Base-by-base conservation (phyloP, 1,140 invertebrate genomes). In the Neodiprion pinetum region DNA sequence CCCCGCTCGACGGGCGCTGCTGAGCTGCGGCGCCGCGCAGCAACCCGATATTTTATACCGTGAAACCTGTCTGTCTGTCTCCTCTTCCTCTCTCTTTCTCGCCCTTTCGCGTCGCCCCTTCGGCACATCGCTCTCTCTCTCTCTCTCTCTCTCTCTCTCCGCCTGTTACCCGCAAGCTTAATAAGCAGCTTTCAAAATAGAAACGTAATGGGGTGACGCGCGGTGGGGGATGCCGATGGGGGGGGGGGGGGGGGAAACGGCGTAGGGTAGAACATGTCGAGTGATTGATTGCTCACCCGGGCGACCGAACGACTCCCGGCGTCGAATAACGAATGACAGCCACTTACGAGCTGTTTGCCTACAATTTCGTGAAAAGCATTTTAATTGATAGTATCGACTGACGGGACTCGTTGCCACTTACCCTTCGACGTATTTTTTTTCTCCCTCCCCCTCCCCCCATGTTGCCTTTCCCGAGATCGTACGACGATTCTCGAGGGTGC, bases 131-230 rank as follows among this genome's bases (percentile, higher is more conserved):
- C 17, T 61, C 53, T 12, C 53, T 9, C 53, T 61, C n/a, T 9
- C 1, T 5, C 1, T 40, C 28, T 5, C 1, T 40, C 28, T 61
- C 53, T 9, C 80, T 83, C 82, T 82, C 83, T 83, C 83, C 82
- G 87, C 28, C 28, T 40, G 28, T 40, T 40, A 40, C 28, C 28
- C 28, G 28, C 28, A 40, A 40, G 28, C 87, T 88, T 88, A 88
- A 88, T 88, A 88, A 88, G 87, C 87, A 87, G 87, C 87, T 88
- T 88, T 88, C 87, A 88, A 88, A 88, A 88, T 88, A 88, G 87
- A 88, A 88, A 88, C 86, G 86, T 88, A 88, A 88, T 88, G 87
- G 87, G 53, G 53, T 61, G 53, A 61, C 53, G 53, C n/a, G 53
- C 5, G 5, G 53, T 7, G n/a, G 28, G 1, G 28, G 28, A 21